Percentiles rank a stretch among this genome's conserved stretches.
These are phyloP conservation scores for Cyphotilapia sp. DNA, from an alignment of 2,113 vertebrate genomes.

Conservation along the genomic window DNA sequence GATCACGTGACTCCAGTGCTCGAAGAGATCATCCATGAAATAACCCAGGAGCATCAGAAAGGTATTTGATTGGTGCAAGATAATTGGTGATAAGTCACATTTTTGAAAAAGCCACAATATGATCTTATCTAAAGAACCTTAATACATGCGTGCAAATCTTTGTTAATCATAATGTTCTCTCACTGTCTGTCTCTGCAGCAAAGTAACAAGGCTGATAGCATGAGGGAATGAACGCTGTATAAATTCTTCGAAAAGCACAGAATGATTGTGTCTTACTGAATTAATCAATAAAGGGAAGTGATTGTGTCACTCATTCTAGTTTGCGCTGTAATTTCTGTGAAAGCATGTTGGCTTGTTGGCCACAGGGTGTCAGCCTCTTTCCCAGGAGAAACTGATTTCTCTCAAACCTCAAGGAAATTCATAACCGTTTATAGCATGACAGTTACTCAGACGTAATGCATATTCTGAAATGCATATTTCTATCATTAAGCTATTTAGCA, in stretches of 20 bases:
- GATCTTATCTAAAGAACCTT: background rate
- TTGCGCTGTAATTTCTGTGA: background rate
- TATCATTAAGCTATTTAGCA: background rate
- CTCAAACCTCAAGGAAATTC: background rate
- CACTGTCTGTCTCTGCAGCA: constrained; percentile 28
- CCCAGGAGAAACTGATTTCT: background rate
- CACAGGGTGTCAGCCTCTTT: constrained; percentile 1
- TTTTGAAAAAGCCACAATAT: background rate
- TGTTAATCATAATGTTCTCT: background rate
- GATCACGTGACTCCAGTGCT: constrained; percentile 48
- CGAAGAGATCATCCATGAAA: constrained; percentile 54
- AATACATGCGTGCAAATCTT: background rate
- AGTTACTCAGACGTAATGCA: background rate
- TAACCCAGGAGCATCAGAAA: constrained; percentile 38
- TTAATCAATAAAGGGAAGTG: constrained; percentile 51
- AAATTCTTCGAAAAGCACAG: constrained; percentile 27
- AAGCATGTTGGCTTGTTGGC: background rate
- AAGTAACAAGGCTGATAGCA: background rate
- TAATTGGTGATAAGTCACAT: background rate
- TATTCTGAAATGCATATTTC: background rate
- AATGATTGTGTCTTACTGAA: constrained; percentile 43
- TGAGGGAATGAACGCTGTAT: background rate
- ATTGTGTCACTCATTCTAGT: background rate
- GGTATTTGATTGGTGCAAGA: constrained; percentile 14
- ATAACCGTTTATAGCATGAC: background rate